phyloP scores from a whole-genome alignment of 2,888 invertebrate species.

The Catocala sponsa region DNA sequence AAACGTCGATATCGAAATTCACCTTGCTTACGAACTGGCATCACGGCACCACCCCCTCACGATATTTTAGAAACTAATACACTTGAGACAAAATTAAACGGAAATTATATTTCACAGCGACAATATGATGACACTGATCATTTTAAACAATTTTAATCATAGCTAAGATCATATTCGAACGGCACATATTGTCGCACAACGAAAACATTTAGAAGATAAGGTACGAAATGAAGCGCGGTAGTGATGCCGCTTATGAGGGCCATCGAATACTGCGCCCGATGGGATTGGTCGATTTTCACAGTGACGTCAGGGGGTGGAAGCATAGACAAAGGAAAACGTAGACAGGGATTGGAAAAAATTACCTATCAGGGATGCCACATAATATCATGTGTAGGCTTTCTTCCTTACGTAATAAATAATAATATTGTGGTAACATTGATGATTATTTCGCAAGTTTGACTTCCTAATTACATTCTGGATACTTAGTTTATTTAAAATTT shows the following conservation, averaged over 20 bases:
- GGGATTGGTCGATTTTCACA: slow-evolving; percentile 89
- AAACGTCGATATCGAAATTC: slow-evolving; percentile 66
- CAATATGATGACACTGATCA: slow-evolving; percentile 64
- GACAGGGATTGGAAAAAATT: slow-evolving; percentile 68
- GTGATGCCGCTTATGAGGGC: slow-evolving; percentile 76
- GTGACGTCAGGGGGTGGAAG: slow-evolving; percentile 89
- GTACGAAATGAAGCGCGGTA: slow-evolving; percentile 74
- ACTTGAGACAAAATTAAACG: slow-evolving; percentile 73
- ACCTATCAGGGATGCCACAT: slow-evolving; percentile 49
- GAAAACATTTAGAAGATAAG: slow-evolving; percentile 82
- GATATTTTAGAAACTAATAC: slow-evolving; percentile 77
- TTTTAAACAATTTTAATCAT: slow-evolving; percentile 79
- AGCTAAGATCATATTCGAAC: slow-evolving; percentile 70
- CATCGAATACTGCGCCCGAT: slow-evolving; percentile 84
- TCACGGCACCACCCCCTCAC: slow-evolving; percentile 87
- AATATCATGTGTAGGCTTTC: background rate
- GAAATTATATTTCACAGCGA: slow-evolving; percentile 73
- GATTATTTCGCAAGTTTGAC: background rate
- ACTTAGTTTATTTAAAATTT: too few species aligned
- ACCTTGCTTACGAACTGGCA: slow-evolving; percentile 94
- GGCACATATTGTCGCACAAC: slow-evolving; percentile 75
- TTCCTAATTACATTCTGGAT: too few species aligned
- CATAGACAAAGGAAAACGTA: slow-evolving; percentile 80
- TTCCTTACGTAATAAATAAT: slow-evolving; percentile 2
- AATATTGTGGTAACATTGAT: slow-evolving; percentile 13